Evolutionary conservation across 1,140 invertebrate species (phyloP).

Genomic region (Pentalonia nigronervosa): DNA sequence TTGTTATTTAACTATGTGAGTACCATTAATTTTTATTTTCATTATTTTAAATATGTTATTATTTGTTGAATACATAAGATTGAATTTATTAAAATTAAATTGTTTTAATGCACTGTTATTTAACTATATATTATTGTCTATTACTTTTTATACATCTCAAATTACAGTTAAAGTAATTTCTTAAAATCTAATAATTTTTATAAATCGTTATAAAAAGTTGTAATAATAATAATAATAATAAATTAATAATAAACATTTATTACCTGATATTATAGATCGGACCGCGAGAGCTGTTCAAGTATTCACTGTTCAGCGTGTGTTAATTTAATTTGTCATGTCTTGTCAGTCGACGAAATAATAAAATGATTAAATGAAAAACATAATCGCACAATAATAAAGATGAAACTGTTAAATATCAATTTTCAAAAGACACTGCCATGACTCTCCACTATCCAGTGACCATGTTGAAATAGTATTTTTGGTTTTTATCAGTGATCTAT

Average conservation of each 20-base stretch:
- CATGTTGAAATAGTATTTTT: neutral
- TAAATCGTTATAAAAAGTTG: no score
- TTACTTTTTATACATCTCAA: no score
- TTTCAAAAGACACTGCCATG: no score
- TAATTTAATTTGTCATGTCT: no score
- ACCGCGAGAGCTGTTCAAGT: neutral
- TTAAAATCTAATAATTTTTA: no score
- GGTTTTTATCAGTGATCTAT: no score
- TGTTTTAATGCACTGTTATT: neutral
- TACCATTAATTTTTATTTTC: neutral
- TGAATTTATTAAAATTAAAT: neutral
- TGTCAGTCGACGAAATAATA: neutral
- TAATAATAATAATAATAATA: constrained; percentile 21
- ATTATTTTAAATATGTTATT: constrained; percentile 20
- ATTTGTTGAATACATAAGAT: constrained; percentile 3
- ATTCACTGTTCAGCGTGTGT: no score
- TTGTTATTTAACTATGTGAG: neutral
- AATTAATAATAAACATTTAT: constrained; percentile 12
- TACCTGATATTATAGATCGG: neutral
- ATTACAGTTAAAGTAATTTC: no score
- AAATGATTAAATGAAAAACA: no score
- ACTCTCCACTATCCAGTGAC: no score
- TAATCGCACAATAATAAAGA: no score
- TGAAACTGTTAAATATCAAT: neutral
- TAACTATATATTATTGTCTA: no score